These are phyloP conservation scores for Apotomis capreana DNA, from an alignment of 2,888 invertebrate genomes.

Conservation along the genomic window DNA sequence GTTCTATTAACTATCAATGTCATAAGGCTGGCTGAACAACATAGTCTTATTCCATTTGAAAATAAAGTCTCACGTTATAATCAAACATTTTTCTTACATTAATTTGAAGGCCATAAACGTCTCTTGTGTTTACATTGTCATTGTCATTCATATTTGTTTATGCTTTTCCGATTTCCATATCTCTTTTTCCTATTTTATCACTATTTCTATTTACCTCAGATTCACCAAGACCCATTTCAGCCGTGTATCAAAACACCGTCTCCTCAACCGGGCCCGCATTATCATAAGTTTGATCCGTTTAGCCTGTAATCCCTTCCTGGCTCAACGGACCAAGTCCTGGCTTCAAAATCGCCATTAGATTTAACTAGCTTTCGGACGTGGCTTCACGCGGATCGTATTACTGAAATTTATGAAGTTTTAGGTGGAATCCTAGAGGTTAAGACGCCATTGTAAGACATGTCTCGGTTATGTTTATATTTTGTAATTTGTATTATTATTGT, in stretches of 20 bases:
- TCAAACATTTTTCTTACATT: too few species aligned
- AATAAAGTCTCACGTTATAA: too few species aligned
- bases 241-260: conserved; percentile 15
- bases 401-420: neutral
- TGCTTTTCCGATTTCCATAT: neutral
- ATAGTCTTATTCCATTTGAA: too few species aligned
- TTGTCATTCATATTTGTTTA: neutral
- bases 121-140: neutral
- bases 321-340: conserved; percentile 5
- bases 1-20: too few species aligned
- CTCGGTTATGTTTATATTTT: too few species aligned
- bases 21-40: too few species aligned
- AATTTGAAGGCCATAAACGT: too few species aligned
- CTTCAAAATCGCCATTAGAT: conserved; percentile 33
- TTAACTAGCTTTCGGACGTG: conserved; percentile 21
- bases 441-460: neutral
- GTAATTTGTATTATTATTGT: too few species aligned
- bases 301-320: conserved; percentile 50
- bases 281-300: conserved; percentile 76
- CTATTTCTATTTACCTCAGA: conserved; percentile 3
- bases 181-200: neutral
- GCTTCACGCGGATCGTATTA: neutral
- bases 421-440: neutral
- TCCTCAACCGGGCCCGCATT: conserved; percentile 62
- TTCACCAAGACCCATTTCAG: conserved; percentile 1